Evolutionary conservation across 2,888 invertebrate species (phyloP).

Genomic region (Clostera curtula): DNA sequence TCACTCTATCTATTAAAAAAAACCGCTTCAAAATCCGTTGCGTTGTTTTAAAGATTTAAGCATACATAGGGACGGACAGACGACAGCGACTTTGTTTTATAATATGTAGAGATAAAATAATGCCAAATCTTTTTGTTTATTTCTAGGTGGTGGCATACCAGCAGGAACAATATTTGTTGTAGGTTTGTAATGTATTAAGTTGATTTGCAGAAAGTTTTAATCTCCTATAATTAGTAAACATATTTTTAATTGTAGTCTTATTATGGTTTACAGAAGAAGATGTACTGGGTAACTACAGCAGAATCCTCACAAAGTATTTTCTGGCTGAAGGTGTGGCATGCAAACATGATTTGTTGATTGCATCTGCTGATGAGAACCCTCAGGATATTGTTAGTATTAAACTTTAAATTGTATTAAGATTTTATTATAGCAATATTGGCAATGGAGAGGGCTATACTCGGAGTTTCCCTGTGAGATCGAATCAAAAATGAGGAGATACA

Average conservation of each 20-base stretch:
- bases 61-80: no score
- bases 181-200: slow-evolving; percentile 35
- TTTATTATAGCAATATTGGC: no score
- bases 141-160: slow-evolving; percentile 64
- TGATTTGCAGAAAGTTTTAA: background rate
- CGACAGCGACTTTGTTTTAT: no score
- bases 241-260: background rate
- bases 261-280: slow-evolving; percentile 85
- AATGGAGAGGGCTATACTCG: no score
- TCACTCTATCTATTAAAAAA: no score
- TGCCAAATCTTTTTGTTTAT: background rate
- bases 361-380: slow-evolving; percentile 82
- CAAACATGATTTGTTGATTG: slow-evolving; percentile 82
- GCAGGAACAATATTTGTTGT: slow-evolving; percentile 55
- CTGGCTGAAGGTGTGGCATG: slow-evolving; percentile 90
- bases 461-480: no score
- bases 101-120: background rate
- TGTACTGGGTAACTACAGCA: slow-evolving; percentile 83
- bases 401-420: background rate
- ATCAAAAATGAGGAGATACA: no score
- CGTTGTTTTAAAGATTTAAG: no score
- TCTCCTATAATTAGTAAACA: slow-evolving; percentile 1
- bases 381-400: slow-evolving; percentile 72
- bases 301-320: slow-evolving; percentile 87
- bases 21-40: no score